Evolutionary conservation across 2,797 vertebrate genomes (phyloP).

Genomic region (Gambelia wislizenii): DNA sequence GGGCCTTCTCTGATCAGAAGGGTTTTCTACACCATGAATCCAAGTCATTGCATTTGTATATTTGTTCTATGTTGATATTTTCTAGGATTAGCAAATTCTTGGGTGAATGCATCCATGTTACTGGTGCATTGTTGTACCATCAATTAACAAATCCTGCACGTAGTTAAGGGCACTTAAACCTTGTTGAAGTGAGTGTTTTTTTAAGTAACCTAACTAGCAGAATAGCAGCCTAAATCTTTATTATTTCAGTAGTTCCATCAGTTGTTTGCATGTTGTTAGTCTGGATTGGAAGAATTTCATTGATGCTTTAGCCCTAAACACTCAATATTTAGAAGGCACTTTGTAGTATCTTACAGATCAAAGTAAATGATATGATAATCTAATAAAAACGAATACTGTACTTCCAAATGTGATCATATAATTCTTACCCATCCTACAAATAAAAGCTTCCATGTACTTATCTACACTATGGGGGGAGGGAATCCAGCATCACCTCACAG

Average conservation of each 20-base stretch:
- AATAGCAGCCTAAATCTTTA: not conserved
- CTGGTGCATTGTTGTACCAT: not conserved
- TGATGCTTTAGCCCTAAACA: not conserved
- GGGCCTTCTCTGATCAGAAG: not conserved
- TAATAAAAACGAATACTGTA: conserved; percentile 1
- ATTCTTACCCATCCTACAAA: not conserved
- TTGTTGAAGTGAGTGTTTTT: not conserved
- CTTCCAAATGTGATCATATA: not conserved
- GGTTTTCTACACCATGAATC: not conserved
- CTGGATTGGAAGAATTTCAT: not conserved
- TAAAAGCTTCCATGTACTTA: not conserved
- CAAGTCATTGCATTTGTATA: not conserved
- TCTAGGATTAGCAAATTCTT: not conserved
- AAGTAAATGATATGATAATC: not conserved
- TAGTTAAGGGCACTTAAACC: not conserved
- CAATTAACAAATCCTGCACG: not conserved
- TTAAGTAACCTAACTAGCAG: not conserved
- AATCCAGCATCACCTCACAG: too few relatives aligned
- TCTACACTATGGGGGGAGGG: too few relatives aligned
- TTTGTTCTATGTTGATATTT: not conserved
- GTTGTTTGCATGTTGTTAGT: not conserved
- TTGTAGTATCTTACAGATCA: not conserved
- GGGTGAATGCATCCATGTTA: not conserved
- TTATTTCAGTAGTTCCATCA: not conserved
- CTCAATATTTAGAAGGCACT: not conserved